Conservation (phyloP, 2,888 invertebrate genomes). For the Noctuana brunneofusca region DNA sequence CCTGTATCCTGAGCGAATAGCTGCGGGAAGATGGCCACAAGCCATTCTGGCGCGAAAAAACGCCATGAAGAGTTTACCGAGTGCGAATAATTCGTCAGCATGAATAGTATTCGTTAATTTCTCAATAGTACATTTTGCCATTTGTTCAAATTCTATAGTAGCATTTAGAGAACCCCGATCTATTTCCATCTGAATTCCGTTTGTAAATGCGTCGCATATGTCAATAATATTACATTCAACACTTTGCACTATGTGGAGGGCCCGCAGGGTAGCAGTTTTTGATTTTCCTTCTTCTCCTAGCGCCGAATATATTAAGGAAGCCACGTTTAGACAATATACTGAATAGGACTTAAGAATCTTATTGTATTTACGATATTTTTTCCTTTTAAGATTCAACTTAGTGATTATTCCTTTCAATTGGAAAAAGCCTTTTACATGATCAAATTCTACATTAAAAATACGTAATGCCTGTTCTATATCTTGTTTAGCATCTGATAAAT, state of each 20-base stretch:
- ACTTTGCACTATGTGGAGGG: slow-evolving; percentile 61
- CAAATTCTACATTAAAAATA: slow-evolving; percentile 60
- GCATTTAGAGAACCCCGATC: slow-evolving; percentile 62
- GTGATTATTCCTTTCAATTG: slow-evolving; percentile 23
- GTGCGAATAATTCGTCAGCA: slow-evolving; percentile 69
- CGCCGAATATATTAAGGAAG: slow-evolving; percentile 60
- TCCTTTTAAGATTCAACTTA: slow-evolving; percentile 49
- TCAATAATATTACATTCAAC: slow-evolving; percentile 64
- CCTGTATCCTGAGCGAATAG: slow-evolving; percentile 69
- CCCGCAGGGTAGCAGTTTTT: slow-evolving; percentile 56
- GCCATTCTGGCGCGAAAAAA: slow-evolving; percentile 70
- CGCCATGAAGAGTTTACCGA: slow-evolving; percentile 70
- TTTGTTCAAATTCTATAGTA: slow-evolving; percentile 62
- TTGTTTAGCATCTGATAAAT: slow-evolving; percentile 54
- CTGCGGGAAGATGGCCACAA: slow-evolving; percentile 55
- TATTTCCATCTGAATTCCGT: slow-evolving; percentile 72
- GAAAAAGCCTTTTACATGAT: slow-evolving; percentile 54
- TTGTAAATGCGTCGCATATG: slow-evolving; percentile 73
- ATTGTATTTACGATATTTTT: slow-evolving; percentile 54
- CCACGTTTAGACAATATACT: slow-evolving; percentile 67
- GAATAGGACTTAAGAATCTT: slow-evolving; percentile 58
- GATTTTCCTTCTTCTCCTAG: slow-evolving; percentile 61
- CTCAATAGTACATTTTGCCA: slow-evolving; percentile 57
- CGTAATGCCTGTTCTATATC: slow-evolving; percentile 59
- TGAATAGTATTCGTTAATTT: slow-evolving; percentile 57